A percentile compares a stretch with the other conserved stretches of the same genome.
Conservation (phyloP, 37 sponge, comb jelly and placozoan genomes). For the Chondrilla cf. caribensis region DNA sequence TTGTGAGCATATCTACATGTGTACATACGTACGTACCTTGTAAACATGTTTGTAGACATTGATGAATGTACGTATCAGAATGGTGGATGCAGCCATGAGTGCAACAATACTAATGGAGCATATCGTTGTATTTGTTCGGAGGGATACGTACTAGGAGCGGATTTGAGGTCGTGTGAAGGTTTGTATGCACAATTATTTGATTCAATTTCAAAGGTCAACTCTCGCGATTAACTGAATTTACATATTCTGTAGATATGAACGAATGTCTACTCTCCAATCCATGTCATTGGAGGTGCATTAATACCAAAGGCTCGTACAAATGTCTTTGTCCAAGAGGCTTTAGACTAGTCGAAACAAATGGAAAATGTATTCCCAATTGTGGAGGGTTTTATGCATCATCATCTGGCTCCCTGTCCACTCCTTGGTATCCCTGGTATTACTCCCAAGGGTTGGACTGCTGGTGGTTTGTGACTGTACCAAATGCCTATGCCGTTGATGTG, state of each 20-base stretch:
- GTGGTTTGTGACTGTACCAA: constrained; percentile 10
- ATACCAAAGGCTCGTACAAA: constrained; percentile 4
- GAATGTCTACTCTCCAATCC: not conserved
- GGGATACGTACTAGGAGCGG: too few relatives aligned
- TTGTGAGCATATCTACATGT: not conserved
- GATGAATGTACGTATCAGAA: not conserved
- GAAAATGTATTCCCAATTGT: not conserved
- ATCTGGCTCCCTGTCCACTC: not conserved
- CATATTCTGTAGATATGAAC: not conserved
- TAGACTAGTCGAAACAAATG: not conserved
- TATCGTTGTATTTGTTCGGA: not conserved
- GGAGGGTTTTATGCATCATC: not conserved
- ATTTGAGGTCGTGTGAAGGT: too few relatives aligned
- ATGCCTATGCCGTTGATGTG: constrained; percentile 3
- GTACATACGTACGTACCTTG: not conserved
- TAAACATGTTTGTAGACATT: not conserved
- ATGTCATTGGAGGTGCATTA: not conserved
- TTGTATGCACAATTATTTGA: too few relatives aligned
- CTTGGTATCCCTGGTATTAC: not conserved
- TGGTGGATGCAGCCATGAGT: not conserved
- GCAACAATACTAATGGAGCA: not conserved
- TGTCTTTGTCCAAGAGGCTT: not conserved
- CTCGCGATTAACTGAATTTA: too few relatives aligned
- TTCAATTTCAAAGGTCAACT: too few relatives aligned
- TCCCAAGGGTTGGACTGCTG: not conserved